Evolutionary conservation across 2,888 invertebrate species (phyloP).

Genomic region (Mesorhabditis spiculigera): DNA sequence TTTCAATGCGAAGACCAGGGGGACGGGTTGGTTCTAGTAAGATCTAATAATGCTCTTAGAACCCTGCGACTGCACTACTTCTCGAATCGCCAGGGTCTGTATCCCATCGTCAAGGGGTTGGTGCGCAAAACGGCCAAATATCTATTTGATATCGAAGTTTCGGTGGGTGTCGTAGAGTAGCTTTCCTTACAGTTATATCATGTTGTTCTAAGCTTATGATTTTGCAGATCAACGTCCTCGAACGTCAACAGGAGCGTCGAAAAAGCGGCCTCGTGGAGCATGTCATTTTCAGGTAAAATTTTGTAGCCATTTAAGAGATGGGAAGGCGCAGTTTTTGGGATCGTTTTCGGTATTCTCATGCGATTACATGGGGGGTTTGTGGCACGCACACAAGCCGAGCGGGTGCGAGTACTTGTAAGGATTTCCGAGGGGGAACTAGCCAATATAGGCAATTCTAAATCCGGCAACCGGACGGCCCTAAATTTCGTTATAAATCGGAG

Average conservation of each 20-base stretch:
- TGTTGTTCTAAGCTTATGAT: neutral
- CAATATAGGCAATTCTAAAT: no score
- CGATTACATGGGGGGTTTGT: no score
- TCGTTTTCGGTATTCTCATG: no score
- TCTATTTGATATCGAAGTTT: conserved; percentile 48
- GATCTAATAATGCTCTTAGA: neutral
- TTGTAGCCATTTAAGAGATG: neutral
- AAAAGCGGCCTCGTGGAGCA: conserved; percentile 48
- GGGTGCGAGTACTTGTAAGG: no score
- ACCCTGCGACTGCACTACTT: conserved; percentile 46
- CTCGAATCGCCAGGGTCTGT: conserved; percentile 49
- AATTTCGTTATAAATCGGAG: no score
- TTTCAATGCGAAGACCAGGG: conserved; percentile 34
- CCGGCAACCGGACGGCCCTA: no score
- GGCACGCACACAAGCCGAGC: no score
- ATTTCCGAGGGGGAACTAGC: no score
- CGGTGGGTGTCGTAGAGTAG: conserved; percentile 18
- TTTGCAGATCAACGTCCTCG: conserved; percentile 38
- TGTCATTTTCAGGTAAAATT: conserved; percentile 35
- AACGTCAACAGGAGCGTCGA: conserved; percentile 45
- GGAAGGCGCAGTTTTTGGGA: no score
- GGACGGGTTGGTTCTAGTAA: neutral
- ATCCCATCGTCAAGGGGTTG: conserved; percentile 47
- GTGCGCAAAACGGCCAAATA: conserved; percentile 37
- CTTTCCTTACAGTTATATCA: neutral